A percentile compares a stretch with the other conserved stretches of the same genome.
phyloP scores from a whole-genome alignment of 2,113 vertebrate species.

The Cochlearius cochlearius region DNA sequence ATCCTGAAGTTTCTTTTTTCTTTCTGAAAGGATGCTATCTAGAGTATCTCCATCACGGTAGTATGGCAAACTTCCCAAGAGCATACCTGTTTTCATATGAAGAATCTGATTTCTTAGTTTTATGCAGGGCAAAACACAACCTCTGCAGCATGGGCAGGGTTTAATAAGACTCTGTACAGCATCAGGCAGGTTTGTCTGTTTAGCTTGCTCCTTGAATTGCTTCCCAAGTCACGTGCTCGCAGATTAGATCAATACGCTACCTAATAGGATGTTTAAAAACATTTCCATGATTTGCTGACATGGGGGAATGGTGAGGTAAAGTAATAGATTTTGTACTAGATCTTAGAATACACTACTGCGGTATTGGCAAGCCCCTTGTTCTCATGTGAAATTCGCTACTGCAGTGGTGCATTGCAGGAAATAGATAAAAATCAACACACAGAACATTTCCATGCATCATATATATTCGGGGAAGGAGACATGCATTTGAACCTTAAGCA shows the following conservation, averaged over 20 bases:
- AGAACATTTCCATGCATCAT: not conserved
- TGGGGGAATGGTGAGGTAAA: slow-evolving; percentile 19
- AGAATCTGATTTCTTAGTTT: not conserved
- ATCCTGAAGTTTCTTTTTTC: not conserved
- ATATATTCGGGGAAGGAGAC: not conserved
- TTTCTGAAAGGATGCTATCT: not conserved
- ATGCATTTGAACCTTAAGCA: not conserved
- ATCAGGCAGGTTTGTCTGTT: not conserved
- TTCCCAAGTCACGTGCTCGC: slow-evolving; percentile 11
- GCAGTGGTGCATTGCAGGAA: slow-evolving; percentile 78
- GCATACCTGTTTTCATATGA: not conserved
- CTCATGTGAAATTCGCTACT: slow-evolving; percentile 53
- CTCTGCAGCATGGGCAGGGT: not conserved
- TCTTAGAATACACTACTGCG: slow-evolving; percentile 36
- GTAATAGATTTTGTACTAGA: slow-evolving; percentile 55
- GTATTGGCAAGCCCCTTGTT: slow-evolving; percentile 55
- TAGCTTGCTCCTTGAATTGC: not conserved
- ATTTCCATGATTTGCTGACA: slow-evolving; percentile 63
- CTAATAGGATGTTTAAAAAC: slow-evolving; percentile 66
- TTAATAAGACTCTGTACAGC: not conserved
- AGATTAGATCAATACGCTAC: slow-evolving; percentile 57
- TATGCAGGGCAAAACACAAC: not conserved
- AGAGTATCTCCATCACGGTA: not conserved
- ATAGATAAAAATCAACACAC: slow-evolving; percentile 50
- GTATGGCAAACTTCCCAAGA: not conserved